These are phyloP conservation scores for Chelonia mydas DNA, from an alignment of 2,797 vertebrate species.

Conservation along the genomic window DNA sequence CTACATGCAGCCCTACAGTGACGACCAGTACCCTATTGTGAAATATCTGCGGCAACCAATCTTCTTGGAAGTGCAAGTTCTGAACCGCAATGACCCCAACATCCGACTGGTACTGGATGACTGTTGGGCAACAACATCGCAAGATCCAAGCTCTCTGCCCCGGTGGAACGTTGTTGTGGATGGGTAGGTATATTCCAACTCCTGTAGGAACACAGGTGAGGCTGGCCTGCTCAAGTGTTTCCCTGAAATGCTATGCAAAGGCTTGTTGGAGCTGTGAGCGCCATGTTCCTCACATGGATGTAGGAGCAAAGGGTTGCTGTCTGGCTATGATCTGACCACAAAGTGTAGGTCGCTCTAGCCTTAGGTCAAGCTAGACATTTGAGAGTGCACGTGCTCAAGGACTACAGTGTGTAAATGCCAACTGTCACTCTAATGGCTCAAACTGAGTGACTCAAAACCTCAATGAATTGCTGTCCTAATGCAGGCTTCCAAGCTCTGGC, in stretches of 20 bases:
- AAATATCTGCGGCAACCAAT: conserved; percentile 78
- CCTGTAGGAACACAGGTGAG: too few species aligned
- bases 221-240: too few species aligned
- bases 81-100: conserved; percentile 81
- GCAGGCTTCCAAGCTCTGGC: neutral
- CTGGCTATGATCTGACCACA: neutral
- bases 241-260: too few species aligned
- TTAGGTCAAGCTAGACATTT: too few species aligned
- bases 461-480: neutral
- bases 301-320: rapidly evolving
- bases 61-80: conserved; percentile 80
- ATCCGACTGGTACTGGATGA: conserved; percentile 80
- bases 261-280: too few species aligned
- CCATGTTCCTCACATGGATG: too few species aligned
- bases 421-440: neutral
- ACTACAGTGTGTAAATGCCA: too few species aligned
- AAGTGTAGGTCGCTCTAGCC: neutral
- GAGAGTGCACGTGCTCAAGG: too few species aligned
- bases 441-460: too few species aligned
- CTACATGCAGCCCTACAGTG: too few species aligned
- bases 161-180: conserved; percentile 80
- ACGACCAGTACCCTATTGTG: conserved; percentile 40
- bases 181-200: conserved; percentile 70
- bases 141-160: conserved; percentile 55
- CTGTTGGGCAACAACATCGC: conserved; percentile 80